Evolutionary conservation across 1,140 invertebrate species (phyloP).

Genomic region (Probaryconus sp.): DNA sequence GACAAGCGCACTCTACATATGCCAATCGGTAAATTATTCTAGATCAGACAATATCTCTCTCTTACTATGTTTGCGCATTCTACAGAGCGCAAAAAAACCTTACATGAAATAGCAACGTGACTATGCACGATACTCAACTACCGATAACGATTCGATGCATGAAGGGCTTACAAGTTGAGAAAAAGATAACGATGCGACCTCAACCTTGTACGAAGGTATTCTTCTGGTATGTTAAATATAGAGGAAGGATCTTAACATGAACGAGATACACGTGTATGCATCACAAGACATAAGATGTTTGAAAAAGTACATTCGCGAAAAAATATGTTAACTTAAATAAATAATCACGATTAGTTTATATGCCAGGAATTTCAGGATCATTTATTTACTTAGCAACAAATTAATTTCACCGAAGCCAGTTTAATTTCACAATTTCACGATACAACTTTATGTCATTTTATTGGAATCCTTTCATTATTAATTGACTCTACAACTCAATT

Average conservation of each 20-base stretch:
- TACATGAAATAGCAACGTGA: conserved; percentile 35
- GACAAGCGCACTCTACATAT: not conserved
- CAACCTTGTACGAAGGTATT: conserved; percentile 40
- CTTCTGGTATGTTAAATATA: conserved; percentile 39
- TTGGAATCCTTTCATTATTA: no score
- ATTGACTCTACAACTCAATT: no score
- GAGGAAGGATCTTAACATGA: conserved; percentile 29
- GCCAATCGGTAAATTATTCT: conserved; percentile 29
- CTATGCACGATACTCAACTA: conserved; percentile 29
- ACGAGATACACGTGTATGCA: conserved; percentile 30
- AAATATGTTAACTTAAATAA: no score
- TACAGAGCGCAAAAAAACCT: conserved; percentile 10
- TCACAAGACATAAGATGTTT: no score
- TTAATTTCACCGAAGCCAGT: no score
- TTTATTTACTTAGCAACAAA: no score
- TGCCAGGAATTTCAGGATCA: no score
- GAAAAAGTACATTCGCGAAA: no score
- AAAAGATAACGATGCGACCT: conserved; percentile 40
- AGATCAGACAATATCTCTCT: conserved; percentile 21
- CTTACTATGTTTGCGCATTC: conserved; percentile 10
- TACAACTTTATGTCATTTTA: no score
- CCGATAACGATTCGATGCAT: conserved; percentile 42
- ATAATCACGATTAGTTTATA: no score
- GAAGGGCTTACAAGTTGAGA: conserved; percentile 39
- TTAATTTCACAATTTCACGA: no score